Evolutionary conservation across 1,140 invertebrate species (phyloP), one percentile per base, ranked within the genome.

Genomic region (Drosophila repleta): DNA sequence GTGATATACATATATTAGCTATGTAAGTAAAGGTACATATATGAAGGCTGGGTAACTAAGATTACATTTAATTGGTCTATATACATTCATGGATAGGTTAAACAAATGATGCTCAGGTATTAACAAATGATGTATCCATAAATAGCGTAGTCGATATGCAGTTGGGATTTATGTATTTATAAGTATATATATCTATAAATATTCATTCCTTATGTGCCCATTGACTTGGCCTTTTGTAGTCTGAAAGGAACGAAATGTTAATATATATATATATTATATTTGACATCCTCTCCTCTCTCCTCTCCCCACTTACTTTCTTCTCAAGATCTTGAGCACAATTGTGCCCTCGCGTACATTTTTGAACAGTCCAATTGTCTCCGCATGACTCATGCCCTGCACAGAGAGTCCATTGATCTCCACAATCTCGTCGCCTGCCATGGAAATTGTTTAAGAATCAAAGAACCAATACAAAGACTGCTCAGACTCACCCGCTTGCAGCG

Each of bases 361-460:
- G 92, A 99, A 99, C 82, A 97, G 94, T 56, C 94, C 94, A 81
- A 99, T 96, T 15, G 97, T 97, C 92, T 97, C 96, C 61, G 95
- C 94, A 92, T 98, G 97, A 66, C 96, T 97, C 89, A 97, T 93
- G 37, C 96, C 96, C 91, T 96, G 94, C 74, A 98, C 94, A 18
- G 95, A 93, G 87, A 94, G 94, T 52, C 96, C 96, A 93, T 98
- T 98, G 67, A 99, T 95, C 53, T 96, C 96, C 71, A 98, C 92
- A 84, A 99, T 97, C 93, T 98, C 97, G 93, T 99, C 97, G 83
- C 96, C 96, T 97, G 81, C n/a, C 10, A 0, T 8, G 17, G 0
- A 7, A 7, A n/a, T 32, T 45, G 21, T 43, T 43, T 43, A 6
- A 20, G n/a, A 7, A 35, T 53, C 29, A n/a, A 18, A n/a, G 11